A percentile compares a stretch with the other conserved stretches of the same genome.
These are phyloP conservation scores for Lerema accius DNA, from an alignment of 1,140 invertebrate genomes.

Conservation along the genomic window DNA sequence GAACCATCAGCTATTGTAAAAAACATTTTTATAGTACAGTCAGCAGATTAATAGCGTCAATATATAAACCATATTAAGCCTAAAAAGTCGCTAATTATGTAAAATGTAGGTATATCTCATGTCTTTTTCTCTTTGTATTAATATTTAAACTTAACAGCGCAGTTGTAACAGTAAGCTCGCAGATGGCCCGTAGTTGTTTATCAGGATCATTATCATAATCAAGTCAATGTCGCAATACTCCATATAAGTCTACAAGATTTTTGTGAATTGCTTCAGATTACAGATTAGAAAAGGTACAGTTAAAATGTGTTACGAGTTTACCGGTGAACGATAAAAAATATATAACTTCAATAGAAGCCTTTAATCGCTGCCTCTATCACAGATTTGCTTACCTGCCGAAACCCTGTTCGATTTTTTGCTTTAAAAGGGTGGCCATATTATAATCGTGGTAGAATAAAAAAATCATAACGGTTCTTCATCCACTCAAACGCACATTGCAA, in stretches of 20 bases:
- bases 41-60: too few species aligned
- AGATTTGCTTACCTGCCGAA: slow-evolving; percentile 73
- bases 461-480: slow-evolving; percentile 70
- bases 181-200: slow-evolving; percentile 8
- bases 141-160: too few species aligned
- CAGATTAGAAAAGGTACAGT: slow-evolving; percentile 43
- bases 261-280: slow-evolving; percentile 22
- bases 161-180: too few species aligned
- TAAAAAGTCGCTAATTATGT: too few species aligned
- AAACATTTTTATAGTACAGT: too few species aligned
- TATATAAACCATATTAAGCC: too few species aligned
- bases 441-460: slow-evolving; percentile 63
- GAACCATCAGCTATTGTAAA: too few species aligned
- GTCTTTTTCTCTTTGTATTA: too few species aligned
- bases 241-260: neutral
- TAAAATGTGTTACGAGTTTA: slow-evolving; percentile 58
- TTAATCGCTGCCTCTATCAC: slow-evolving; percentile 62
- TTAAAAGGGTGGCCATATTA: slow-evolving; percentile 72
- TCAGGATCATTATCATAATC: slow-evolving; percentile 20
- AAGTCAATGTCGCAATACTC: slow-evolving; percentile 14
- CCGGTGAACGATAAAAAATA: slow-evolving; percentile 59
- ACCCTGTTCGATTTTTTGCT: slow-evolving; percentile 62
- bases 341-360: slow-evolving; percentile 56
- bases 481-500: slow-evolving; percentile 73
- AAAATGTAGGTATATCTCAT: too few species aligned